Percentiles rank a stretch among this genome's conserved stretches.
These are phyloP conservation scores for Drosophila kikkawai DNA, from an alignment of 1,140 invertebrate species.

Conservation along the genomic window DNA sequence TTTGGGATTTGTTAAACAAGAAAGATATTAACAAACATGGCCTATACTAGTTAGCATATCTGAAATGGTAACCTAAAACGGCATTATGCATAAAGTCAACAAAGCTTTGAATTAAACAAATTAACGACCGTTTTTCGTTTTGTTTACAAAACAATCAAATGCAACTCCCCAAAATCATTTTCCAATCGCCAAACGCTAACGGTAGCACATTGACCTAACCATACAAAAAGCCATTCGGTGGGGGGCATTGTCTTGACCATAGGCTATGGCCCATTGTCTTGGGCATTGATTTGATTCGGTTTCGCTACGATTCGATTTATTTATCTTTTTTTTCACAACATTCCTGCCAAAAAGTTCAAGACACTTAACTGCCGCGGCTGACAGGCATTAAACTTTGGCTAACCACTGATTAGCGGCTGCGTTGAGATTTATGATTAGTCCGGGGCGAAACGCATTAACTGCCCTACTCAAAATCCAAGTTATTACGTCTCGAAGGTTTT, in stretches of 20 bases:
- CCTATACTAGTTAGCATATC: neutral
- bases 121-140: constrained; percentile 51
- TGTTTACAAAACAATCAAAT: constrained; percentile 69
- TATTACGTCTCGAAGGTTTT: constrained; percentile 77
- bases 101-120: constrained; percentile 66
- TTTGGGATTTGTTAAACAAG: constrained; percentile 24
- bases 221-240: constrained; percentile 23
- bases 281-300: constrained; percentile 25
- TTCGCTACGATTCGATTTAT: constrained; percentile 61
- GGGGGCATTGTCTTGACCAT: constrained; percentile 38
- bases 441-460: constrained; percentile 65
- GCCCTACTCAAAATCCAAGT: constrained; percentile 82
- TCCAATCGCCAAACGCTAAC: constrained; percentile 50
- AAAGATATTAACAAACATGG: constrained; percentile 23
- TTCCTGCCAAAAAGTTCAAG: constrained; percentile 78
- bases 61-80: constrained; percentile 1
- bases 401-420: constrained; percentile 75
- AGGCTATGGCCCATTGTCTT: constrained; percentile 40
- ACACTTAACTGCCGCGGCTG: constrained; percentile 72
- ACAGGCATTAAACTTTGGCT: constrained; percentile 76
- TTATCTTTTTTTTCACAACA: constrained; percentile 73
- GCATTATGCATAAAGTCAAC: constrained; percentile 55
- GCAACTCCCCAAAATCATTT: constrained; percentile 63
- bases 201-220: constrained; percentile 77
- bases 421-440: constrained; percentile 81